Conservation (phyloP, 2,888 invertebrate species). For the Steinernema carpocapsae region DNA sequence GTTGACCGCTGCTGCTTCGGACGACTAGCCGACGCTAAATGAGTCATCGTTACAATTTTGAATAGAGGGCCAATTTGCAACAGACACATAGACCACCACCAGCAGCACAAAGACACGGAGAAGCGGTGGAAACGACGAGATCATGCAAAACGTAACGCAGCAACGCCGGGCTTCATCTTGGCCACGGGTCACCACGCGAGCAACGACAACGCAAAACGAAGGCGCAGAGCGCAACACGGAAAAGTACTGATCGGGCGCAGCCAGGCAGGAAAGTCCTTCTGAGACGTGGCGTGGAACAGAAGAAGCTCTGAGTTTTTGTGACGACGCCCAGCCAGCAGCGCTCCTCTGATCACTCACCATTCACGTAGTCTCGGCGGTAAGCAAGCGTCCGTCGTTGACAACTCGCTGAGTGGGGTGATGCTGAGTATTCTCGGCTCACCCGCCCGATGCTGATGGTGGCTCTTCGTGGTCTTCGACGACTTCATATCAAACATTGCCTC, state of each 20-base stretch:
- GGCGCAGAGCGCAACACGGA: slow-evolving; percentile 4
- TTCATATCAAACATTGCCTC: too few species aligned
- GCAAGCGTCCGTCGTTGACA: slow-evolving; percentile 7
- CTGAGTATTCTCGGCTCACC: too few species aligned
- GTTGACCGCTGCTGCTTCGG: too few species aligned
- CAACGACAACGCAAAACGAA: neutral
- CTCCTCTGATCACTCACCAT: slow-evolving; percentile 25
- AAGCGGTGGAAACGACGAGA: neutral
- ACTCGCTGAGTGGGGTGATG: neutral
- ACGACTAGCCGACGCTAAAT: too few species aligned
- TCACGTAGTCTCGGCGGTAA: neutral
- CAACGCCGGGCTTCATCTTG: neutral
- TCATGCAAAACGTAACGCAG: neutral
- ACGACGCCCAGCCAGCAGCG: neutral
- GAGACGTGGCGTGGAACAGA: neutral
- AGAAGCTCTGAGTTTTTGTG: neutral
- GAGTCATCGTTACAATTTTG: too few species aligned
- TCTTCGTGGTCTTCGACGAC: too few species aligned
- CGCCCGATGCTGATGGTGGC: too few species aligned
- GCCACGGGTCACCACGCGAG: neutral
- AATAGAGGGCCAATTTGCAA: neutral
- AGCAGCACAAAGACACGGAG: too few species aligned
- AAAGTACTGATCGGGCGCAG: slow-evolving; percentile 21
- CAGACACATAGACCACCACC: neutral
- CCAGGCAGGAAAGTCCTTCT: neutral